Evolutionary conservation across 2,888 invertebrate species (phyloP).

Genomic region (Petrolisthes cinctipes): DNA sequence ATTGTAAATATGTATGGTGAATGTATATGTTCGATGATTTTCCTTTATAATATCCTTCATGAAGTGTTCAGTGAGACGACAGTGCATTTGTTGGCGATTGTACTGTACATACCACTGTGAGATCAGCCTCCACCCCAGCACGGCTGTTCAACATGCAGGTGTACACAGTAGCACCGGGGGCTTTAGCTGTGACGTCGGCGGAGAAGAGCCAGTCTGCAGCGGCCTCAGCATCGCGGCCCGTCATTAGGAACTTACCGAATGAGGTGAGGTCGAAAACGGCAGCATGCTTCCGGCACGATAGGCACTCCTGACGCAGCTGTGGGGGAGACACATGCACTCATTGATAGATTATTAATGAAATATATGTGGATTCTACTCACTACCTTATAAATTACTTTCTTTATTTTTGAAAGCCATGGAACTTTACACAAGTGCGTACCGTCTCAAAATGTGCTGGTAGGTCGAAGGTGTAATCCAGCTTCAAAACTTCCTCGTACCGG

Average conservation of each 20-base stretch:
- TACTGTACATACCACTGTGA: conserved; percentile 75
- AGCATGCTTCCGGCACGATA: conserved; percentile 82
- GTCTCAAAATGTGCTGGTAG: conserved; percentile 84
- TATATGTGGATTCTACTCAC: too few species aligned
- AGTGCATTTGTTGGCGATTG: too few species aligned
- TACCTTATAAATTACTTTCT: too few species aligned
- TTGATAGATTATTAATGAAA: not conserved
- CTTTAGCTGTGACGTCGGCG: conserved; percentile 77
- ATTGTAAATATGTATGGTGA: too few species aligned
- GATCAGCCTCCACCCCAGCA: conserved; percentile 88
- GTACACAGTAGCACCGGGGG: conserved; percentile 74
- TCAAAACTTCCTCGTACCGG: conserved; percentile 78
- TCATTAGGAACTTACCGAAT: conserved; percentile 88
- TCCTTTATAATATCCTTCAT: too few species aligned
- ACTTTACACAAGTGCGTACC: conserved; percentile 72
- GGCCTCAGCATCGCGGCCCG: conserved; percentile 84
- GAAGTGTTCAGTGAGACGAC: too few species aligned
- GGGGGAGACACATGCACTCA: conserved; percentile 44
- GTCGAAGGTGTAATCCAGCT: conserved; percentile 82
- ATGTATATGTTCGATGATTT: too few species aligned
- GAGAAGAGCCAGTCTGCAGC: conserved; percentile 89
- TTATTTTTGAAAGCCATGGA: too few species aligned
- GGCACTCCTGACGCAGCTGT: conserved; percentile 85
- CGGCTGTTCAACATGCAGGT: conserved; percentile 83
- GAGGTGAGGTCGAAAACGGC: conserved; percentile 90